phyloP scores from a whole-genome alignment of 2,797 vertebrate species.

The Bovichtus variegatus region DNA sequence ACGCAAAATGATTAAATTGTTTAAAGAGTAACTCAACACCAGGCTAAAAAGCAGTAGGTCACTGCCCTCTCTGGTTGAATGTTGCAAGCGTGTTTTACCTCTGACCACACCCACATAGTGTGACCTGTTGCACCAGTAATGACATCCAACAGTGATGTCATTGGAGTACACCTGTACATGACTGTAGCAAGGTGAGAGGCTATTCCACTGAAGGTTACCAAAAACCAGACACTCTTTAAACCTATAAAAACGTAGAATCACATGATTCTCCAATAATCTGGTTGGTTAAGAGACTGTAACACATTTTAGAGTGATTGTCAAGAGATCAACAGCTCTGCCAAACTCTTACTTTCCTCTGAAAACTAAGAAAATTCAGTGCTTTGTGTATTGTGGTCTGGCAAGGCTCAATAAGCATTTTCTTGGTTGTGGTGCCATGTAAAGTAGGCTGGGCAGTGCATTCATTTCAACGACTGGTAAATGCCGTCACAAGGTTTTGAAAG shows the following conservation, averaged over 20 bases:
- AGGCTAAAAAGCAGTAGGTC: not conserved
- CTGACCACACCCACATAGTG: not conserved
- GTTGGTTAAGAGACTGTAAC: not conserved
- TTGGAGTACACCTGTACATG: not conserved
- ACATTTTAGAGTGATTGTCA: not conserved
- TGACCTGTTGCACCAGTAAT: no score
- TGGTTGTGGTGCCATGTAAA: constrained; percentile 25
- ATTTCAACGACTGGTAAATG: constrained; percentile 19
- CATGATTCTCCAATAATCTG: not conserved
- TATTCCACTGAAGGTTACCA: not conserved
- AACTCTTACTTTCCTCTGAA: not conserved
- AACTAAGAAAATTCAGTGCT: constrained; percentile 2
- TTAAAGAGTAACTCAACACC: not conserved
- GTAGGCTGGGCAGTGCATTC: constrained; percentile 13
- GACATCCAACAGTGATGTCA: not conserved
- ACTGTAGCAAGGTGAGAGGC: not conserved
- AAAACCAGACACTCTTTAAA: not conserved
- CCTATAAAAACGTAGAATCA: not conserved
- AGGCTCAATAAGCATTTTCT: constrained; percentile 1
- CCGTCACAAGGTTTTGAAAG: constrained; percentile 24
- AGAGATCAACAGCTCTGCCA: not conserved
- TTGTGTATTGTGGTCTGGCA: constrained; percentile 21
- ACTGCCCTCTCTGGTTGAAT: not conserved
- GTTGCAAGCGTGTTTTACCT: not conserved
- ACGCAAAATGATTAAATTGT: not conserved